Base-by-base conservation (phyloP, 2,113 vertebrate genomes). In the Lepidothrix coronata region DNA sequence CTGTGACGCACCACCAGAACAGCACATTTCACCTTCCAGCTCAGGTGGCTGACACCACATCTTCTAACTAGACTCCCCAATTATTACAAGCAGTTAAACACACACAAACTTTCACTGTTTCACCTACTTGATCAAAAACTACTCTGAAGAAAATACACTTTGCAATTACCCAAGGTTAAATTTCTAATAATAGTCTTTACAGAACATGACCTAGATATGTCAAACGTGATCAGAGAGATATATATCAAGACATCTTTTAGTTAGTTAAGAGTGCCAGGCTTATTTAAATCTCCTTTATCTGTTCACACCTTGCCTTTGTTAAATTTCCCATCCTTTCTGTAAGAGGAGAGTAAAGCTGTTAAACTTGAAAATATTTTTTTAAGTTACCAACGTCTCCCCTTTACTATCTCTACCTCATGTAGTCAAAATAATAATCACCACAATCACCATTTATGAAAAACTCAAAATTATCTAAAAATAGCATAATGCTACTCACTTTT, bases 151-250 rank as follows among this genome's bases (percentile, higher is more conserved):
- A 97, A 82, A 91, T 55, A 97, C 66, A 97, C 86, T 94, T 94
- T 83, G 81, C 88, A 96, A 90, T 93, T 96, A 97, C 89, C 85
- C 88, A 98, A 97, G 95, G 97, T 96, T 95, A 97, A 97, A 93
- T 95, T 86, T 94, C 95, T 95, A 91, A 87, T 96, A 96, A 97
- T 71, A 95, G 84, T 94, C 88, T 95, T 95, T 89, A 94, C 76
- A 93, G 59, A 94, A 93, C 75, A 59, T 96, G 97, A 97, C 97
- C 96, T 96, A 97, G 94, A 97, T 97, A 94, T 81, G 95, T 97
- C 97, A 98, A 88, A 65, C 91, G 87, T 31, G 80, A 98, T 97
- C 91, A 97, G 87, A 98, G 92, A 97, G 88, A 95, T 75, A 87
- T 9, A n/a, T 85, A 93, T 96, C 93, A 95, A 97, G 96, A 78